Conservation (phyloP, 2,797 vertebrate genomes). For the Danio kyathit region DNA sequence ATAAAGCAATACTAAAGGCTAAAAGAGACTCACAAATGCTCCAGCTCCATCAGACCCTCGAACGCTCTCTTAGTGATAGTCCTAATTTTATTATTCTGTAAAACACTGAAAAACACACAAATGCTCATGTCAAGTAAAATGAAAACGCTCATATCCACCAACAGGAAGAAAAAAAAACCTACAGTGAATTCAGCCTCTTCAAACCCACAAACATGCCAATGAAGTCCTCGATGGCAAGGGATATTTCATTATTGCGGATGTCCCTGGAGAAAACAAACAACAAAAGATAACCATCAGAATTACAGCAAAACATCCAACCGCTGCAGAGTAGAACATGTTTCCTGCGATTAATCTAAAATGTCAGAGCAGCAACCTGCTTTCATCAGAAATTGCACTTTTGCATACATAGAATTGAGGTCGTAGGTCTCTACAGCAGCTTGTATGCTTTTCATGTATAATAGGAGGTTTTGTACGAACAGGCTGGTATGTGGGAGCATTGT, state of each 20-base stretch:
- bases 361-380: conserved; percentile 15
- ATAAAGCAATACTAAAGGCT: not conserved
- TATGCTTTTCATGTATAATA: conserved; percentile 2
- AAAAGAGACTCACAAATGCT: conserved; percentile 89
- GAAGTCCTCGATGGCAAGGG: conserved; percentile 96
- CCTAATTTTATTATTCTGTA: conserved; percentile 94
- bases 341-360: not conserved
- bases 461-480: not conserved
- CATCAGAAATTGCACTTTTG: not conserved
- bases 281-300: conserved; percentile 16
- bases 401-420: conserved; percentile 2
- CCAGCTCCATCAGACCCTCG: conserved; percentile 91
- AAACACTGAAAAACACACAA: conserved; percentile 77
- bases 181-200: conserved; percentile 91
- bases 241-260: conserved; percentile 94
- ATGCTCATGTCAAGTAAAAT: not conserved
- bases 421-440: not conserved
- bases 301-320: conserved; percentile 36
- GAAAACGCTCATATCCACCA: not conserved
- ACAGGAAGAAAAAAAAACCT: conserved; percentile 68
- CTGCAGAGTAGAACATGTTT: conserved; percentile 8
- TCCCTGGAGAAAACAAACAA: conserved; percentile 80
- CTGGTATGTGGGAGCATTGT: conserved; percentile 24
- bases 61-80: conserved; percentile 97
- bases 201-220: conserved; percentile 92